A percentile compares a stretch with the other conserved stretches of the same genome.
phyloP scores from a whole-genome alignment of 2,888 invertebrate genomes.

The Colletes collaris region DNA sequence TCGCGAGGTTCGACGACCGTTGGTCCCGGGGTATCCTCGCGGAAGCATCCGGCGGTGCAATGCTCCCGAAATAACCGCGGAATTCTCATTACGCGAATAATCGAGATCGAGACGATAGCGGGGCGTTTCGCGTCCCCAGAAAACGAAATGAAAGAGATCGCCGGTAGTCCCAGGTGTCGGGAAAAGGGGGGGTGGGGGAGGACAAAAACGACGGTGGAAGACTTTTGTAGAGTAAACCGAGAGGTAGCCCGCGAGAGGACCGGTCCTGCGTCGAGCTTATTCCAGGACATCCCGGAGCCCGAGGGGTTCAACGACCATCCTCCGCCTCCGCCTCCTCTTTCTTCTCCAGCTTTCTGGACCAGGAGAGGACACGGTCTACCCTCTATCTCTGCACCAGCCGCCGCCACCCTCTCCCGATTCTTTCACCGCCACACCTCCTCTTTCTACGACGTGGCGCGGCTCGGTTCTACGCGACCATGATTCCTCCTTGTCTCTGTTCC shows the following conservation, averaged over 20 bases:
- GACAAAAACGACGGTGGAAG: conserved; percentile 23
- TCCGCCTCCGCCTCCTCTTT: conserved; percentile 31
- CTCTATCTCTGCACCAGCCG: conserved; percentile 25
- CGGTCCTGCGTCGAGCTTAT: conserved; percentile 57
- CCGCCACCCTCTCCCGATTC: conserved; percentile 48
- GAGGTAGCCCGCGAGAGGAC: conserved; percentile 37
- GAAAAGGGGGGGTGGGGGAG: background rate
- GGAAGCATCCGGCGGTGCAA: conserved; percentile 23
- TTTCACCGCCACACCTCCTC: conserved; percentile 40
- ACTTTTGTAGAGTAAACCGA: conserved; percentile 39
- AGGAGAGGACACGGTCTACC: conserved; percentile 63
- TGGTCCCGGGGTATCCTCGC: conserved; percentile 16
- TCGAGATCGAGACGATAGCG: conserved; percentile 42
- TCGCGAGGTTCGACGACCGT: conserved; percentile 46
- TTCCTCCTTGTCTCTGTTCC: conserved; percentile 12
- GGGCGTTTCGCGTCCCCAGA: conserved; percentile 8
- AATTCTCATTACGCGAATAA: conserved; percentile 53
- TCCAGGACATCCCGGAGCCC: conserved; percentile 65
- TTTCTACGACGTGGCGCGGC: conserved; percentile 23
- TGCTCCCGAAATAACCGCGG: conserved; percentile 52
- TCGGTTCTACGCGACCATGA: conserved; percentile 33
- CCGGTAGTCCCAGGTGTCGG: conserved; percentile 29
- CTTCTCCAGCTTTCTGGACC: conserved; percentile 44
- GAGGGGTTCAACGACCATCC: conserved; percentile 69
- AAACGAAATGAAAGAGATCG: background rate